A percentile compares a stretch with the other conserved stretches of the same genome.
Conservation (phyloP, 2,888 invertebrate species). For the Prosopocoilus inquinatus region DNA sequence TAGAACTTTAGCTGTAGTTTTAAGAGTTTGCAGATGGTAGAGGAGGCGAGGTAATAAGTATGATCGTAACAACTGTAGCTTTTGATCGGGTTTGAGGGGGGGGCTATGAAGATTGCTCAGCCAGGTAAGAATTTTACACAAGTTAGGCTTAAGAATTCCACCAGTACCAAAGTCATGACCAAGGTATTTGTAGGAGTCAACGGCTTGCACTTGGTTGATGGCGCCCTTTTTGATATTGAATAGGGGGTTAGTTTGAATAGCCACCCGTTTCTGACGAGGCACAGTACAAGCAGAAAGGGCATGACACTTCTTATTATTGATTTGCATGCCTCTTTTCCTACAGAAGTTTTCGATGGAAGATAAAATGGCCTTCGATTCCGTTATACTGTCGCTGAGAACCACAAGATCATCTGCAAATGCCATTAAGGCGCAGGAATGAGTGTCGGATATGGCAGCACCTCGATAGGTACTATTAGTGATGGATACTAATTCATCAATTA, state of each 20-base stretch:
- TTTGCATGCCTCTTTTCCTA: conserved; percentile 26
- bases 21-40: not conserved
- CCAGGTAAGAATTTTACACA: conserved; percentile 19
- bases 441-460: conserved; percentile 19
- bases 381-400: conserved; percentile 36
- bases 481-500: conserved; percentile 32
- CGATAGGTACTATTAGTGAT: conserved; percentile 1
- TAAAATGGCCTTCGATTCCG: conserved; percentile 33
- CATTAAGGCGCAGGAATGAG: conserved; percentile 28
- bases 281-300: conserved; percentile 9
- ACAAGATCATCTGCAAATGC: conserved; percentile 46
- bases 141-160: conserved; percentile 23
- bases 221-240: not conserved
- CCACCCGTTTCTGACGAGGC: conserved; percentile 5
- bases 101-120: conserved; percentile 34
- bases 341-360: conserved; percentile 19
- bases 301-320: conserved; percentile 21
- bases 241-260: conserved; percentile 4
- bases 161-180: conserved; percentile 34
- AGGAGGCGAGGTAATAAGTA: conserved; percentile 38
- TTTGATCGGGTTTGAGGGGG: conserved; percentile 47
- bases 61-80: conserved; percentile 35
- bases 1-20: conserved; percentile 22
- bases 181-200: conserved; percentile 29
- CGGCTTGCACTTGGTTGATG: not conserved